Base-by-base conservation (phyloP, 2,797 vertebrate genomes). In the Sebastes aleutianus region DNA sequence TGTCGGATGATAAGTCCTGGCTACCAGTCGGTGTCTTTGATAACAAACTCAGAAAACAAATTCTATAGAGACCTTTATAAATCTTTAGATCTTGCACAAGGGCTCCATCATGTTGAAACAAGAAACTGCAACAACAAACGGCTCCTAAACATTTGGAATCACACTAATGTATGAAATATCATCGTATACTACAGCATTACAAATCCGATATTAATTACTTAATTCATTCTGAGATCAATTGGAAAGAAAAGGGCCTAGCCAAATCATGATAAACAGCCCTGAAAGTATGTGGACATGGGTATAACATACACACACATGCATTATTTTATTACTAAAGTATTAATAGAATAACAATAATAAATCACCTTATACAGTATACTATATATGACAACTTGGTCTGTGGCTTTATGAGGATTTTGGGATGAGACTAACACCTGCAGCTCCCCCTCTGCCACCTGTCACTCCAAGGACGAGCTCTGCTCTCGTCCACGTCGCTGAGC, bases 401-500 rank as follows among this genome's bases (percentile, higher is more conserved):
- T 9, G 47, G 18, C 47, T 50, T 50, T 50, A 20, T 63, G 43
- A 34, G 27, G 13, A 18, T 56, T 68, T 79, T 10, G 16, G 12
- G 34, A 22, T 34, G 34, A 76, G 59, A 62, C 18, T 20, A 18
- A 16, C 10, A n/a, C 14, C 59, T 66, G 47, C 56, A 43, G 57
- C 31, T 56, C 43, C 20, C 56, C 4, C 27, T 80, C 59, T 29
- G 18, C 14, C 53, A 59, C 31, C 72, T 65, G 56, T 69, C 57
- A 58, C 34, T 76, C 29, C 61, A 71, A 86, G 76, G 81, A 74
- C 62, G 3, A 71, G 27, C 70, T 68, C 31, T 7, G 53, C 58
- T 24, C 32, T 53, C 12, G 70, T 62, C 68, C 4, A 8, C 14
- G 10, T 68, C 12, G 7, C 74, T 24, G 57, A 70, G 26, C 18